phyloP scores from a whole-genome alignment of 2,888 invertebrate genomes.

The Anarsia innoxiella region DNA sequence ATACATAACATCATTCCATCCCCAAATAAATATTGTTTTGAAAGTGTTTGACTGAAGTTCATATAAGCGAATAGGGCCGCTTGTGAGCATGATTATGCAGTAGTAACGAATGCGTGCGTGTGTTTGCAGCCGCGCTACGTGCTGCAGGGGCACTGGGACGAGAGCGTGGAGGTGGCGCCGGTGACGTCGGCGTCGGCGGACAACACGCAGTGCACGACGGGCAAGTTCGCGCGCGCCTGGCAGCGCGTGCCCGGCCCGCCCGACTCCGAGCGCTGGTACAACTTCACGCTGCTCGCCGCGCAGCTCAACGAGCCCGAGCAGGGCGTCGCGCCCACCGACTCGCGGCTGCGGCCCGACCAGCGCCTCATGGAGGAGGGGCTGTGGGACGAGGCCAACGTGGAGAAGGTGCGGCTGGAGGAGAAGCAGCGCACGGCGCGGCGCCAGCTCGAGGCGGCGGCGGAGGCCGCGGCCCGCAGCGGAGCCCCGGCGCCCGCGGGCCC shows the following conservation, averaged over 20 bases:
- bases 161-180: slow-evolving; percentile 94
- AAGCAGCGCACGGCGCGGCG: slow-evolving; percentile 85
- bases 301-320: slow-evolving; percentile 97
- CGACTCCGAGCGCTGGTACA: slow-evolving; percentile 86
- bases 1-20: no score
- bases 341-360: slow-evolving; percentile 95
- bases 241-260: slow-evolving; percentile 83
- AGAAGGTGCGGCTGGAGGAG: slow-evolving; percentile 91
- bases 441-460: slow-evolving; percentile 49
- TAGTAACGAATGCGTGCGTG: background rate
- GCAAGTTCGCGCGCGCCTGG: slow-evolving; percentile 91
- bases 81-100: no score
- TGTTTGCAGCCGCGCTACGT: slow-evolving; percentile 82
- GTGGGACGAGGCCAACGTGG: slow-evolving; percentile 93
- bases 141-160: slow-evolving; percentile 94
- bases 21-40: no score
- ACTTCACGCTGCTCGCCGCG: slow-evolving; percentile 95
- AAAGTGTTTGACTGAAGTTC: no score
- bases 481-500: slow-evolving; percentile 79
- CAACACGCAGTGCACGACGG: slow-evolving; percentile 95
- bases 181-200: slow-evolving; percentile 84
- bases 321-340: slow-evolving; percentile 96
- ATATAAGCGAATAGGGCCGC: no score
- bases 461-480: slow-evolving; percentile 78
- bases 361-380: slow-evolving; percentile 96